phyloP scores from a whole-genome alignment of 2,797 vertebrate species.

The Sebastes vulpes region DNA sequence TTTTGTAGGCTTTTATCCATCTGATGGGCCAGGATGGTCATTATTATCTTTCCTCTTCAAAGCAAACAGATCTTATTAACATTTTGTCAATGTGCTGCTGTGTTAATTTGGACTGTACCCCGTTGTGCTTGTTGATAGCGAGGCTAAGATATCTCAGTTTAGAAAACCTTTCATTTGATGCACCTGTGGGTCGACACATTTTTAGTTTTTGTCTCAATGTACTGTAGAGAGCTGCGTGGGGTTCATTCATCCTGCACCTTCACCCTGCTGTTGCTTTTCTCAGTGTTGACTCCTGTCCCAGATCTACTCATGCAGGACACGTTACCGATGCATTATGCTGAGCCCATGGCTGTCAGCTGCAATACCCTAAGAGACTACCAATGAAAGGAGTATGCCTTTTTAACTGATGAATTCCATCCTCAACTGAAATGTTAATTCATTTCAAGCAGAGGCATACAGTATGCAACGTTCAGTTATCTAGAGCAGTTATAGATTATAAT shows the following conservation, averaged over 20 bases:
- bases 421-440: slow-evolving; percentile 4
- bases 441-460: background rate
- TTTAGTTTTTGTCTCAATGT: background rate
- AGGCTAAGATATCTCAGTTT: slow-evolving; percentile 35
- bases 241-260: slow-evolving; percentile 2
- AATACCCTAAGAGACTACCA: slow-evolving; percentile 6
- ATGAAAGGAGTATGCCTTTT: slow-evolving; percentile 5
- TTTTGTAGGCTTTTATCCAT: slow-evolving; percentile 66
- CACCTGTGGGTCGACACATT: slow-evolving; percentile 9
- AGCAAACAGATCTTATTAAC: slow-evolving; percentile 68
- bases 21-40: slow-evolving; percentile 54
- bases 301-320: slow-evolving; percentile 23
- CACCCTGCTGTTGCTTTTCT: background rate
- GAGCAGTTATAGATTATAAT: background rate
- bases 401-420: slow-evolving; percentile 4
- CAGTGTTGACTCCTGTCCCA: background rate
- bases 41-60: slow-evolving; percentile 64
- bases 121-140: slow-evolving; percentile 1
- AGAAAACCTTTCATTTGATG: slow-evolving; percentile 16
- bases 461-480: background rate
- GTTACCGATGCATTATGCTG: slow-evolving; percentile 10
- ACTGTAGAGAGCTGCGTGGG: background rate
- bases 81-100: slow-evolving; percentile 38
- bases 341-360: slow-evolving; percentile 6
- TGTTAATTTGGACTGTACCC: slow-evolving; percentile 32